These are phyloP conservation scores for Amphiprion ocellaris DNA, from an alignment of 2,113 vertebrate species.

Conservation along the genomic window DNA sequence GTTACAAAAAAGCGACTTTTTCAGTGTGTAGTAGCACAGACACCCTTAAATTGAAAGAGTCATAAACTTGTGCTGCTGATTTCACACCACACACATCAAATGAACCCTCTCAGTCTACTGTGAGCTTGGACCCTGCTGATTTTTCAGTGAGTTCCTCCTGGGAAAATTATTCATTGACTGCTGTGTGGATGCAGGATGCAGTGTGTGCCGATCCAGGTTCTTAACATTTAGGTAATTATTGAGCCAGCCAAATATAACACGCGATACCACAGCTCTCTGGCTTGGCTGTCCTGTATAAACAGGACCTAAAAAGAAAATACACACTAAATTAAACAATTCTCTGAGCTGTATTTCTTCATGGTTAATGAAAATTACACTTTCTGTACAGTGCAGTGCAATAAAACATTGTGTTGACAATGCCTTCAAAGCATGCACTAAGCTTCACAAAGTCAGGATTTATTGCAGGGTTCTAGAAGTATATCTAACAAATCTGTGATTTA, in stretches of 20 bases:
- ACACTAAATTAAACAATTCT: too few relatives aligned
- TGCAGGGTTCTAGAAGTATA: not conserved
- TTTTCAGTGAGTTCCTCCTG: not conserved
- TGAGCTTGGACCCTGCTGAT: not conserved
- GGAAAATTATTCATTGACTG: slow-evolving; percentile 14
- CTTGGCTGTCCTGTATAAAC: not conserved
- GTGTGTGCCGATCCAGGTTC: not conserved
- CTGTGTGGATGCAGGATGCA: not conserved
- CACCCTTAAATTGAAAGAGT: not conserved
- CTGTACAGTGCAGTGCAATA: not conserved
- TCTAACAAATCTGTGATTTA: not conserved
- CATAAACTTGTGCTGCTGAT: not conserved
- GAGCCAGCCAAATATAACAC: not conserved
- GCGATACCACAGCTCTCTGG: not conserved
- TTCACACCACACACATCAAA: not conserved
- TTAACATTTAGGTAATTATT: slow-evolving; percentile 10
- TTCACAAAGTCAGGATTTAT: slow-evolving; percentile 9
- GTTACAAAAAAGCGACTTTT: not conserved
- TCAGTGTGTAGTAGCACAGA: not conserved
- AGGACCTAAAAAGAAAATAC: not conserved
- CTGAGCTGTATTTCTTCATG: not conserved
- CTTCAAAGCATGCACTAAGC: not conserved
- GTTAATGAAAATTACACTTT: not conserved
- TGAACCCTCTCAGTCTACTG: not conserved
- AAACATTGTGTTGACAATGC: not conserved